Evolutionary conservation across 1,140 invertebrate genomes (phyloP), one percentile per base, ranked within the genome.

Genomic region (Drosophila elegans): DNA sequence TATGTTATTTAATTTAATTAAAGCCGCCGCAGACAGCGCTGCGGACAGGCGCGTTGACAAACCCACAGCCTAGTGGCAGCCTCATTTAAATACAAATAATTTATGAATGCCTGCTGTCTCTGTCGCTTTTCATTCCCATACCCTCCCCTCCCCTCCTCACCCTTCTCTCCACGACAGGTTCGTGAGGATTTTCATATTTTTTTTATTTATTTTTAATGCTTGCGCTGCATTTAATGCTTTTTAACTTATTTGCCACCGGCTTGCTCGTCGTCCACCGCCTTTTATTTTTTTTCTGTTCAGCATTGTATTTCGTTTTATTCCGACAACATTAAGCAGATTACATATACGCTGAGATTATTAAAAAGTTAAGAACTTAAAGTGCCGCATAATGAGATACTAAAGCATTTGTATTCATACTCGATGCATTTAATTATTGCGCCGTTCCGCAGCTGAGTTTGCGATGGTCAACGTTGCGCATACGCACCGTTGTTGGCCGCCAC

Each of bases 351-450:
- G 55, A 67, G 60, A 61, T 63, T 82, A 79, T 88, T 88, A 79
- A 86, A 82, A 88, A 82, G 83, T 86, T 89, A 88, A 89, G 83
- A 83, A 89, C 83, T 79, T 83, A 80, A 83, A 84, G 74, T 80
- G 72, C 62, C 56, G 55, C 76, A 71, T 83, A 89, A 88, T 89
- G 73, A 83, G 81, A 83, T 80, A 72, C 81, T 56, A 56, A 71
- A 78, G 75, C 78, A 89, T 83, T 88, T 89, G 72, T 75, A 89
- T 80, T 80, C 55, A 63, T 74, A 77, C 66, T 73, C 71, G 67
- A 76, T 52, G 56, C 45, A 62, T 79, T 89, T 88, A 89, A 88
- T 89, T 88, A 82, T 82, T 83, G 66, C 49, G 48, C 42, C 41
- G 72, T 27, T 25, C 61, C 16, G 38, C 51, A 29, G 34, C 53